phyloP scores from a whole-genome alignment of 2,797 vertebrate genomes.

The Melanotaenia pygmaea region DNA sequence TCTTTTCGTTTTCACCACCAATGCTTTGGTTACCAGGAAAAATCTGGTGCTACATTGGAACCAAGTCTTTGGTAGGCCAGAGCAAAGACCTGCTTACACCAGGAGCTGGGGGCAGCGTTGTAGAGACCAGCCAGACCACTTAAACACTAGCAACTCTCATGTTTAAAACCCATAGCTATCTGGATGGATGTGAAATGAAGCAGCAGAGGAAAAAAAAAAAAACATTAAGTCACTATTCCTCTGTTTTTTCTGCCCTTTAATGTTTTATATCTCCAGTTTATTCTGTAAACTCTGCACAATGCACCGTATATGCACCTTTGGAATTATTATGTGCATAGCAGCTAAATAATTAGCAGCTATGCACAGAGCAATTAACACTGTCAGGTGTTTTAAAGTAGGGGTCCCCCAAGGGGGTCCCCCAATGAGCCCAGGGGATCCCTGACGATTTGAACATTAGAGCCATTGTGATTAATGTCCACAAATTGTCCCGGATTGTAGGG shows the following conservation, averaged over 20 bases:
- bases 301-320: neutral
- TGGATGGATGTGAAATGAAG: neutral
- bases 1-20: neutral
- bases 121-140: neutral
- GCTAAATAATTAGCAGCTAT: neutral
- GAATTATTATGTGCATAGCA: neutral
- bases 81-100: neutral
- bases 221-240: neutral
- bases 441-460: too few relatives aligned
- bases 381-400: too few relatives aligned
- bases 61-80: neutral
- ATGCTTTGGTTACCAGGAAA: neutral
- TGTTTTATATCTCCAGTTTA: neutral
- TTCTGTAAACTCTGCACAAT: neutral
- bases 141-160: neutral
- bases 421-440: too few relatives aligned
- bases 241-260: neutral
- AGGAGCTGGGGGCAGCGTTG: neutral
- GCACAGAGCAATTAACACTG: neutral
- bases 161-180: neutral
- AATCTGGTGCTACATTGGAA: neutral
- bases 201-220: neutral
- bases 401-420: too few relatives aligned
- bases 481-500: too few relatives aligned
- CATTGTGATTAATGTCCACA: too few relatives aligned